phyloP scores from a whole-genome alignment of 1,140 invertebrate species.

The Drosophila kanapiae region DNA sequence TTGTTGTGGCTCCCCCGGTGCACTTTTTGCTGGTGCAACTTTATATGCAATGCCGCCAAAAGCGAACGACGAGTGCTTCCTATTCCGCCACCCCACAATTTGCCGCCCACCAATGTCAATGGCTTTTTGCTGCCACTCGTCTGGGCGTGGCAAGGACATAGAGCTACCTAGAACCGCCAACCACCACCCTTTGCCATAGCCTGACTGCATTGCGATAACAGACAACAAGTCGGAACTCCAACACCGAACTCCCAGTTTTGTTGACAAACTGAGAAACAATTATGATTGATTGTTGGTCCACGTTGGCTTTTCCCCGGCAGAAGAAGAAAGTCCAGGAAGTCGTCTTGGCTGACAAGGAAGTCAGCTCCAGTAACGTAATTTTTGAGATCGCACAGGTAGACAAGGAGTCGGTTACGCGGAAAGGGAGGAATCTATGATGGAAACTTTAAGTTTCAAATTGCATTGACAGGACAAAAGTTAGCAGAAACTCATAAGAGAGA shows the following conservation, averaged over 20 bases:
- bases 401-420: constrained; percentile 12
- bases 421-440: constrained; percentile 15
- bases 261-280: constrained; percentile 82
- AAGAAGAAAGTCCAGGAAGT: constrained; percentile 35
- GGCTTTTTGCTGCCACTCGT: constrained; percentile 65
- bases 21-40: constrained; percentile 68
- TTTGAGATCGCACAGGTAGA: constrained; percentile 33
- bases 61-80: constrained; percentile 42
- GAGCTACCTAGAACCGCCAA: too few relatives aligned
- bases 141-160: constrained; percentile 25
- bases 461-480: constrained; percentile 11
- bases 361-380: constrained; percentile 20
- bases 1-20: constrained; percentile 60
- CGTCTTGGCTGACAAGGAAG: constrained; percentile 29
- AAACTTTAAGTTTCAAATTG: constrained; percentile 37
- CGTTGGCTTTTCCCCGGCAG: constrained; percentile 5
- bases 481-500: background rate
- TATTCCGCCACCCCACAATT: constrained; percentile 1
- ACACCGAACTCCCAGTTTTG: constrained; percentile 57
- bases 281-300: constrained; percentile 76
- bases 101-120: constrained; percentile 55
- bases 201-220: constrained; percentile 71
- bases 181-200: constrained; percentile 11
- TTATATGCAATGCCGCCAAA: constrained; percentile 60
- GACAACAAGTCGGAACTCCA: constrained; percentile 52